Evolutionary conservation across 2,888 invertebrate species (phyloP), one percentile per base, ranked within the genome.

Genomic region (Lottia gigantea): DNA sequence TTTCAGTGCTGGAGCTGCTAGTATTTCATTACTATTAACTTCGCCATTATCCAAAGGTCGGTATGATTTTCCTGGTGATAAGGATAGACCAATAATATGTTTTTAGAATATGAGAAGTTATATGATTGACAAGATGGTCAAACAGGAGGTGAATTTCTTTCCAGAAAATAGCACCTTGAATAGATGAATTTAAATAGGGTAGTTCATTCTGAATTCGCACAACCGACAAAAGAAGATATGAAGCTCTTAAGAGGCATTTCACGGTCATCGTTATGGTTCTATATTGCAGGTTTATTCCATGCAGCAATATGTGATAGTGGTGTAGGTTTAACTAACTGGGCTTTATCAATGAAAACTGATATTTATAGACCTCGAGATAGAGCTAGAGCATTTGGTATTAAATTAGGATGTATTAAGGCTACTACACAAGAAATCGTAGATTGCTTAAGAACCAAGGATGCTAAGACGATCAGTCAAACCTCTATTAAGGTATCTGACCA

Each of bases 261-360:
- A n/a, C n/a, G 7, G 8, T 40, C 11, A 8, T 11, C 40, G 11
- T 40, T 11, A 40, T 40, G 0, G 40, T 40, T 40, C 31, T 31
- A 31, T 40, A 40, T 40, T 40, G 8, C 23, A 55, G 55, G 55
- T 55, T 55, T 55, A 23, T 55, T 55, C 55, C 55, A 55, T 55
- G 55, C 55, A 55, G 55, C 55, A 23, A 55, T 55, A 19, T 55
- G 55, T 55, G 55, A 55, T 11, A 55, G 55, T 55, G 55, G 55
- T 3, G 55, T 55, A 23, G 55, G 55, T 11, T 11, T 55, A 23
- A 23, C 55, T 23, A 55, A 55, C 55, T 55, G 55, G 55, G 55
- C 55, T 7, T 19, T 55, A 23, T 19, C 55, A 23, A 55, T 55
- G 55, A 55, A 55, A 23, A 55, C 55, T 12, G 55, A 55, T 23